Evolutionary conservation across 1,140 invertebrate species (phyloP), one percentile per base, ranked within the genome.

Genomic region (Lutraria rhynchaena): DNA sequence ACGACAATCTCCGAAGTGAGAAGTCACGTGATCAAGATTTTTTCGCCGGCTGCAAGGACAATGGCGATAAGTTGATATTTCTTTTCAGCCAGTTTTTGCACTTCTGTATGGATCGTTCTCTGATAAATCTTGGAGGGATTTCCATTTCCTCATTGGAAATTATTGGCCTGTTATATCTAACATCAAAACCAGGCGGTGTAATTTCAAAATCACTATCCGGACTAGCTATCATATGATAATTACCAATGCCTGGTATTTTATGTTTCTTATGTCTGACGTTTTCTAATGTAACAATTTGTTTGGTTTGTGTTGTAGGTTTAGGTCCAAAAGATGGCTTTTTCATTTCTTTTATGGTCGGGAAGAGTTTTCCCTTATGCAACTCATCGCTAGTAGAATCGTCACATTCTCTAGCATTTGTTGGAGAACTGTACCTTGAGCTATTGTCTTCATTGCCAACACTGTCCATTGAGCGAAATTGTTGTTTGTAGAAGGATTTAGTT

Each of bases 171-270:
- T 70, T 80, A 55, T 80, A 80, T 17, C 76, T 69, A n/a, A 44
- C 70, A 35, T 80, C 76, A 70, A 80, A 80, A 4, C 76, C 76
- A 27, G 65, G 63, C 41, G 76, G 76, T 29, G 76, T 80, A 19
- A 80, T 80, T 67, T 80, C 76, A 69, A 80, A 80, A 15, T 70
- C 76, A 24, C 57, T 55, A n/a, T 70, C 76, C n/a, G 76, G 76
- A 55, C 53, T 80, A n/a, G 65, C 53, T 17, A 70, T 31, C 44
- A 80, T 29, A 67, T 80, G 63, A 46, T 80, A 80, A 60, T 80
- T 80, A n/a, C 76, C 76, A 37, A 80, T 80, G 33, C 76, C 76
- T 0, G 76, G 76, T 55, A 80, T 80, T 80, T 80, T 80, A 37
- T 58, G 57, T 22, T 80, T 80, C 24, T 41, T 69, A 35, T 80